Base-by-base conservation (phyloP, 2,797 vertebrate species). In the Coregonus sp. region DNA sequence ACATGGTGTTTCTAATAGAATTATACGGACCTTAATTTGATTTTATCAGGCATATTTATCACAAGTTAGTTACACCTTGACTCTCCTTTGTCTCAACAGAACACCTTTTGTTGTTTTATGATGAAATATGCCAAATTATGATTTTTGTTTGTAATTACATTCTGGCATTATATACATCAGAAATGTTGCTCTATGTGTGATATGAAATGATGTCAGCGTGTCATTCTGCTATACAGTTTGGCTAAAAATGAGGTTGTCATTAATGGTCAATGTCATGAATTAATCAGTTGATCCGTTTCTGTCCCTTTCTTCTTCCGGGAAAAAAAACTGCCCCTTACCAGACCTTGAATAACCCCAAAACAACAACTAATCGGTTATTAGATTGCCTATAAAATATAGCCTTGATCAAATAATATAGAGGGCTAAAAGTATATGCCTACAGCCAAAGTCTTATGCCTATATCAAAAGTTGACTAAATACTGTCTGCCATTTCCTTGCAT, bases 1-100 rank as follows among this genome's bases (percentile, higher is more conserved):
- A 93, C 91, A 91, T 78, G 81, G 79, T 82, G 79, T 50, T 84
- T 83, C 77, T 85, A 87, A 88, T 86, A 83, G 75, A 87, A 82
- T 85, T 76, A 78, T 75, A 47, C 18, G 78, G 67, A 37, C 75
- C 69, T 71, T 61, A 84, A 80, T 84, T 84, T 65, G 31, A 83
- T 82, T 86, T 86, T 73, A 82, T 88, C 77, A 77, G 11, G 71
- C 75, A 63, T 51, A 73, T 68, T 54, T 25, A 65, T 75, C 47
- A 14, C 20, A 37, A 4, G n/a, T 14, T 25, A 76, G 9, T 47
- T 12, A 50, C n/a, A 3, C 4, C 6, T 4, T 11, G n/a, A 15
- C 11, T 72, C 18, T 70, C 16, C 63, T 66, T 52, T 72, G 33
- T 25, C 18, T 18, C 7, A 59, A 31, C 54, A n/a, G 5, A 25